Evolutionary conservation across 2,888 invertebrate species (phyloP), one percentile per base, ranked within the genome.

Genomic region (Megastigmus dorsalis): DNA sequence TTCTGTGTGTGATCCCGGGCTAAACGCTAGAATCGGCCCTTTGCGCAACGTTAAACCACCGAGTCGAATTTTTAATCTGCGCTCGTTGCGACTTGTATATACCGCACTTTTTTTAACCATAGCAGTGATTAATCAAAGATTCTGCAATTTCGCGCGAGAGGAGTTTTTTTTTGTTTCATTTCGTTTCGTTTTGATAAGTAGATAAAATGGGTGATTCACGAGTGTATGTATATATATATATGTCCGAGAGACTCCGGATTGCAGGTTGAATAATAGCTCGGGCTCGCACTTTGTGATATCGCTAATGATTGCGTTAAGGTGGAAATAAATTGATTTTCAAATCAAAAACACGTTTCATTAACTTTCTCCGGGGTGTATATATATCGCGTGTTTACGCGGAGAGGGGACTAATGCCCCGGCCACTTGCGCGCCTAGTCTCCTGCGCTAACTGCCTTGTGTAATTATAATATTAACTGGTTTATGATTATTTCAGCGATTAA

Each of bases 291-390:
- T 33, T 18, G 30, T 10, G 43, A 26, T 41, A 43, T 43, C 43
- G 7, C 43, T n/a, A 26, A 43, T 66, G 28, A 20, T 26, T 18
- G 9, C 28, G 26, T 20, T 28, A 28, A 55, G n/a, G 54, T 36
- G 66, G n/a, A 66, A 55, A 66, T 55, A 20, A 43, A 55, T 66
- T 43, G 66, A 55, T 55, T 55, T 55, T 48, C 48, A 48, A 63
- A 28, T 33, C n/a, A n/a, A 43, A 23, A 20, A 30, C 55, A 38
- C 13, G 57, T 67, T 67, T 57, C 57, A 57, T 57, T 48, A 67
- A 48, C 67, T 67, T 67, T 57, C 67, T 36, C 57, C 36, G 23
- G 48, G n/a, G 48, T 33, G 18, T 50, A n/a, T 63, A 38, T 15
- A n/a, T 52, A n/a, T 13, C 20, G 13, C 28, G 26, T 18, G 20